Conservation (phyloP, 2,113 vertebrate species). For the Otolemur garnettii region DNA sequence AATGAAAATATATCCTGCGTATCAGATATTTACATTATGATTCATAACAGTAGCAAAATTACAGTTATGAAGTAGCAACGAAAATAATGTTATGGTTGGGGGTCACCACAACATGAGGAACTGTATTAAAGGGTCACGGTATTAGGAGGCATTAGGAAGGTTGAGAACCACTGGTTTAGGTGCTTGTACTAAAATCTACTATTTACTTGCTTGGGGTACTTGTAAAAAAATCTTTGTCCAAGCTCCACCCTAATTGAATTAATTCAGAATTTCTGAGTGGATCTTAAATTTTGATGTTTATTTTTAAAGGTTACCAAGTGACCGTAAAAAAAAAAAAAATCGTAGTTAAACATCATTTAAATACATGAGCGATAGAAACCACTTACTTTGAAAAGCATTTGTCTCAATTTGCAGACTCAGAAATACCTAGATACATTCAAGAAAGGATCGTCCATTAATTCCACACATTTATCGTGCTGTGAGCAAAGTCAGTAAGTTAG, state of each 20-base stretch:
- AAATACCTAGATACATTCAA: background rate
- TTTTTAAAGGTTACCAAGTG: background rate
- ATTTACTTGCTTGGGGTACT: background rate
- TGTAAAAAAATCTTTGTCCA: background rate
- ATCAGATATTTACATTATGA: too few relatives aligned
- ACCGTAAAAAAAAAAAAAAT: background rate
- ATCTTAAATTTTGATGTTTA: background rate
- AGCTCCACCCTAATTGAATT: background rate
- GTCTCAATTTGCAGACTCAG: background rate
- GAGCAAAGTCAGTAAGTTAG: accelerated
- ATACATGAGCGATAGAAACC: background rate
- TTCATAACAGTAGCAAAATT: too few relatives aligned
- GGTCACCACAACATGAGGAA: too few relatives aligned
- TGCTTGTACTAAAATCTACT: background rate
- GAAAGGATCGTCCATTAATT: too few relatives aligned
- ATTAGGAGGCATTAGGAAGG: too few relatives aligned
- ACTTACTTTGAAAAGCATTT: background rate
- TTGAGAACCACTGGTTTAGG: too few relatives aligned
- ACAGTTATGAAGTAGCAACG: too few relatives aligned
- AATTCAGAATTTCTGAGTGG: background rate
- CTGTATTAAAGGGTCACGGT: too few relatives aligned
- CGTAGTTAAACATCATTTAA: background rate
- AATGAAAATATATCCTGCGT: too few relatives aligned
- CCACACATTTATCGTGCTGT: background rate
- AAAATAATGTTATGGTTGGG: too few relatives aligned